Percentiles rank a stretch among this genome's conserved stretches.
Conservation (phyloP, 2,113 vertebrate species). For the Vidua chalybeata region DNA sequence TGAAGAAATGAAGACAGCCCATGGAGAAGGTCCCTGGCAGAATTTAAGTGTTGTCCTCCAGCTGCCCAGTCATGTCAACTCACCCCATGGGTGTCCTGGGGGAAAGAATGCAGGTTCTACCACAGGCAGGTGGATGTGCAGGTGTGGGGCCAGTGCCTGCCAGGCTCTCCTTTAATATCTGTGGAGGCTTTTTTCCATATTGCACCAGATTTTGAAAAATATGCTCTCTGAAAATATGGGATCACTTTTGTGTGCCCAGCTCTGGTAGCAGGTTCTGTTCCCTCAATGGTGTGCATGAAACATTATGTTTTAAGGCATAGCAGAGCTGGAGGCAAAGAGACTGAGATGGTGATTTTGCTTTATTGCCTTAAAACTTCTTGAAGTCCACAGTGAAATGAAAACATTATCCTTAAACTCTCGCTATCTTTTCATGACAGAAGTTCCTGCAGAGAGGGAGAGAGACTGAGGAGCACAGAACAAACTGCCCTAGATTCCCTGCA, state of each 20-base stretch:
- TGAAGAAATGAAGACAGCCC: not conserved
- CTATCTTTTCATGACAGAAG: not conserved
- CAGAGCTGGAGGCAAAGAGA: not conserved
- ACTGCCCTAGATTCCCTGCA: not conserved
- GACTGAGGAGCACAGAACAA: not conserved
- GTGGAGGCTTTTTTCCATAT: not conserved
- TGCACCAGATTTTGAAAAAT: not conserved
- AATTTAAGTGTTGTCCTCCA: not conserved
- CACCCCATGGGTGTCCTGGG: fast-evolving
- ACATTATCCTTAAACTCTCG: not conserved
- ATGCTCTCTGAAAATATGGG: not conserved
- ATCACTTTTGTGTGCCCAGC: not conserved
- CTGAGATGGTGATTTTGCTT: not conserved
- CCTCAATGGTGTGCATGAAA: not conserved
- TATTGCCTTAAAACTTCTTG: not conserved
- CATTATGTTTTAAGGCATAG: not conserved
- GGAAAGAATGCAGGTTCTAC: not conserved
- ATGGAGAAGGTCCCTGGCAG: not conserved
- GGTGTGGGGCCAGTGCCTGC: not conserved
- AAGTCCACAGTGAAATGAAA: not conserved
- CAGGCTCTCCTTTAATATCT: not conserved
- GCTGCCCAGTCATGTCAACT: not conserved
- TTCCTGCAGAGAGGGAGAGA: not conserved
- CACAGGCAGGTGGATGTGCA: not conserved
- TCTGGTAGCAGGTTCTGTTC: not conserved